A percentile compares a stretch with the other conserved stretches of the same genome.
phyloP scores from a whole-genome alignment of 2,113 vertebrate species.

The Axis porcinus region DNA sequence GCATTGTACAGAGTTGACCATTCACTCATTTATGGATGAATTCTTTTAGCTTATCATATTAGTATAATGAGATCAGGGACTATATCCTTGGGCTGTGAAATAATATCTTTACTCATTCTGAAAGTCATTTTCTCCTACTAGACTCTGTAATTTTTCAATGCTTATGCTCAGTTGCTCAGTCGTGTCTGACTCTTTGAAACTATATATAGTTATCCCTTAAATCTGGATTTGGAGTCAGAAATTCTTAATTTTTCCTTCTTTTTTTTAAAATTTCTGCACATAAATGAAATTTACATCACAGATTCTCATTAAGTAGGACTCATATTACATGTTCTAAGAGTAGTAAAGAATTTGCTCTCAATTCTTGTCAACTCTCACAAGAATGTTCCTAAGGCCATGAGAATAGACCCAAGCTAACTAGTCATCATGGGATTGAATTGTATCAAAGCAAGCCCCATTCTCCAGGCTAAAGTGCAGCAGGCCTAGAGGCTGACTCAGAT shows the following conservation, averaged over 20 bases:
- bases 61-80: background rate
- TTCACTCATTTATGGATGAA: background rate
- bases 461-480: background rate
- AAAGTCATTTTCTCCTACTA: background rate
- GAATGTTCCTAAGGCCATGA: background rate
- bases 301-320: background rate
- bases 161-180: background rate
- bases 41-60: background rate
- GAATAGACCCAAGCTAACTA: background rate
- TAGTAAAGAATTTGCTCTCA: background rate
- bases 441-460: background rate
- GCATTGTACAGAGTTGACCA: background rate
- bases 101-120: background rate
- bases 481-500: background rate
- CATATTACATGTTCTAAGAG: background rate
- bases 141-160: background rate
- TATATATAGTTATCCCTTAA: background rate
- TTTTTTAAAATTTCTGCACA: background rate
- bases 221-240: background rate
- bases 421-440: background rate
- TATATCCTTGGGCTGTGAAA: background rate
- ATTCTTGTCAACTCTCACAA: background rate
- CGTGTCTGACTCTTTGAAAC: background rate
- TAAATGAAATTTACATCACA: background rate
- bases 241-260: background rate